Conservation (phyloP, 2,888 invertebrate genomes). For the Labia minor region DNA sequence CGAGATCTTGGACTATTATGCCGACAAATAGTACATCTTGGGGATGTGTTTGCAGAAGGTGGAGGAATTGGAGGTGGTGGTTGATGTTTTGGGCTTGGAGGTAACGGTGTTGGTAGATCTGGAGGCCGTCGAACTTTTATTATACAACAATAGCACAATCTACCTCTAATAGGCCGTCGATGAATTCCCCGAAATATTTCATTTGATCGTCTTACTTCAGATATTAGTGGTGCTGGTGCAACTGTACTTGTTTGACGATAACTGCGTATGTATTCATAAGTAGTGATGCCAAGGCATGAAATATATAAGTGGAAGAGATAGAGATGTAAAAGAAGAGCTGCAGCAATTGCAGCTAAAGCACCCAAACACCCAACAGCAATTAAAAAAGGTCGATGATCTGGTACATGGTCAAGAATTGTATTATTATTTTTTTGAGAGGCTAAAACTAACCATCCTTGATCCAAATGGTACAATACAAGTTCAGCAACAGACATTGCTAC, state of each 20-base stretch:
- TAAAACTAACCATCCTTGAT: conserved; percentile 29
- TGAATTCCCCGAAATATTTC: neutral
- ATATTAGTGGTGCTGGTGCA: neutral
- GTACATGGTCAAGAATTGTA: conserved; percentile 43
- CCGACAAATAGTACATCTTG: neutral
- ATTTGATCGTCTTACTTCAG: neutral
- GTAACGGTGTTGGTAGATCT: neutral
- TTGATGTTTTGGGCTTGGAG: neutral
- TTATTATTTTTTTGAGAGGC: conserved; percentile 21
- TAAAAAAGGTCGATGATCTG: conserved; percentile 34
- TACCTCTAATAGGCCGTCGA: neutral
- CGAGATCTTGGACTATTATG: neutral
- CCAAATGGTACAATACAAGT: conserved; percentile 51
- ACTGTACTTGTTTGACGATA: conserved; percentile 24
- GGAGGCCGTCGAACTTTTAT: neutral
- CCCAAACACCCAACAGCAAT: conserved; percentile 52
- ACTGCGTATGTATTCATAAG: conserved; percentile 72
- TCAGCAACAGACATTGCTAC: conserved; percentile 59
- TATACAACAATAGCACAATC: neutral
- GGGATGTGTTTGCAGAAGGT: neutral
- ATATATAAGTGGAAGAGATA: conserved; percentile 84
- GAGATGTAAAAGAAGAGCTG: conserved; percentile 67
- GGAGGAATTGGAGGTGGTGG: neutral
- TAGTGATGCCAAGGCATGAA: conserved; percentile 70
- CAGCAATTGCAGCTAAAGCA: conserved; percentile 60